Evolutionary conservation across 2,888 invertebrate species (phyloP), one percentile per base, ranked within the genome.

Genomic region (Acanthosoma haemorrhoidale): DNA sequence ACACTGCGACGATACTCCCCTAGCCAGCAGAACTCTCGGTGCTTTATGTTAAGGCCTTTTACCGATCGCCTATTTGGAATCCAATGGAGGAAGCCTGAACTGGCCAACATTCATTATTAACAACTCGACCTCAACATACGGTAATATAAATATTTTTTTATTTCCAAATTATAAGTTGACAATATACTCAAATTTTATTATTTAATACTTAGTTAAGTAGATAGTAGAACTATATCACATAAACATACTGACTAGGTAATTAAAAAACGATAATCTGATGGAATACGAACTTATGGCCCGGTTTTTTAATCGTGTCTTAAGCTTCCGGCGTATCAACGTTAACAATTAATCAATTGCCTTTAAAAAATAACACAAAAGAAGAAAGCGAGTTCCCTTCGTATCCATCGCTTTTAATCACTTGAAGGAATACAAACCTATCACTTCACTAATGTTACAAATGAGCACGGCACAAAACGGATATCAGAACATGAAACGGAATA

Each of bases 21-120:
- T 39, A 39, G 39, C 29, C 39, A 21, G 11, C 31, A 21, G 61
- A 38, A 18, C 61, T 39, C 25, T 64, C 41, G 21, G 64, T 41
- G 64, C 39, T 41, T 34, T 64, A 64, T 61, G 64, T 64, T 38
- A 64, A 64, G 64, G 25, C 64, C n/a, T 51, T 51, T 25, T 51
- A 51, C 25, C 51, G 25, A 21, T 18, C 29, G n/a, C 25, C 51
- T 51, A n/a, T n/a, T n/a, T 13, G 29, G 25, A 25, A 51, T 25
- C 29, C 29, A n/a, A 51, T 51, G 51, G 51, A 51, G 51, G 51
- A 51, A 51, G 51, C 21, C n/a, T 51, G 29, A 51, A 25, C 51
- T 25, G 51, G 25, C 29, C 25, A 1, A 51, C 13, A 51, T n/a
- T 51, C 25, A n/a, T n/a, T n/a, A n/a, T n/a, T n/a, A n/a, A n/a